These are phyloP conservation scores for Batillaria attramentaria DNA, from an alignment of 1,140 invertebrate species.

Conservation along the genomic window DNA sequence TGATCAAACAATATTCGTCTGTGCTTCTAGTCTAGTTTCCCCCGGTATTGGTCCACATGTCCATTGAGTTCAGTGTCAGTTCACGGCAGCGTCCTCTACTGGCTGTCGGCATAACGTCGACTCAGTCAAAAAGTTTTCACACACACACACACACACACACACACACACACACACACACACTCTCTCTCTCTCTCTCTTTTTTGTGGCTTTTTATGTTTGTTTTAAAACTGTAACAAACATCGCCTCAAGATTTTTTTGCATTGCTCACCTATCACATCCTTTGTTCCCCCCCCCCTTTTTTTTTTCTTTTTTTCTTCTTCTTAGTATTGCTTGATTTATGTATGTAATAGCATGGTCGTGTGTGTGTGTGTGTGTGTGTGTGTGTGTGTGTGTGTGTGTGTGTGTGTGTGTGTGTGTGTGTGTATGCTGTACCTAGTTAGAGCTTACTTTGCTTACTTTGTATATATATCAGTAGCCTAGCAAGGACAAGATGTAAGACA, in stretches of 20 bases:
- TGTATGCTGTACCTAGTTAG: too few relatives aligned
- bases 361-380: slow-evolving; percentile 7
- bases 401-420: not conserved
- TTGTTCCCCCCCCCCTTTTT: too few relatives aligned
- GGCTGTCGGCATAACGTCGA: too few relatives aligned
- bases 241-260: not conserved
- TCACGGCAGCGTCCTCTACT: too few relatives aligned
- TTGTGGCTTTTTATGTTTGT: not conserved
- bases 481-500: not conserved
- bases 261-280: not conserved
- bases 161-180: not conserved
- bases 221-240: not conserved
- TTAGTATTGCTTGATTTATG: not conserved
- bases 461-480: not conserved
- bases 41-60: too few relatives aligned
- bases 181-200: slow-evolving; percentile 8
- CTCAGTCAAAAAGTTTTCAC: too few relatives aligned
- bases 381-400: not conserved
- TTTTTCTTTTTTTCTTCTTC: not conserved
- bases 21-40: too few relatives aligned
- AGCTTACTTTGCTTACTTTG: too few relatives aligned
- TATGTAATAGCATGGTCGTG: not conserved
- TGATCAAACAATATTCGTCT: too few relatives aligned
- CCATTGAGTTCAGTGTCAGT: too few relatives aligned
- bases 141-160: not conserved